These are phyloP conservation scores for Alectura lathami DNA, from an alignment of 2,113 vertebrate genomes.

Conservation along the genomic window DNA sequence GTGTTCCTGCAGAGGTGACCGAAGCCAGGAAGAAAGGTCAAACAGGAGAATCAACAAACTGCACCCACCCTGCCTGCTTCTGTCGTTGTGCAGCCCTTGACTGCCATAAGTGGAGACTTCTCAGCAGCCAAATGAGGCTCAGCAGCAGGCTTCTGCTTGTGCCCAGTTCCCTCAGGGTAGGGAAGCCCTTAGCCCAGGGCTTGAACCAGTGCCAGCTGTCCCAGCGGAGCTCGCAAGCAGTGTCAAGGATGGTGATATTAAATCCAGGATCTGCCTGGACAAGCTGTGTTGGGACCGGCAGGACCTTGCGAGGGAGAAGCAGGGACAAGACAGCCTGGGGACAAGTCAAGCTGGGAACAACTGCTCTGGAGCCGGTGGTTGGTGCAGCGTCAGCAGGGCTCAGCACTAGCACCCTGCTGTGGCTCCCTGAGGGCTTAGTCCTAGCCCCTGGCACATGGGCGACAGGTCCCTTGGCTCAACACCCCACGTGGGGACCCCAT, in stretches of 20 bases:
- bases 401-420: neutral
- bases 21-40: neutral
- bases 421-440: neutral
- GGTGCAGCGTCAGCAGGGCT: fast-evolving
- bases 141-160: neutral
- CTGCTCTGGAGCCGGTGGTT: neutral
- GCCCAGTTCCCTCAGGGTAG: neutral
- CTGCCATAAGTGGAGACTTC: neutral
- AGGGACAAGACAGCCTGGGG: neutral
- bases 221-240: neutral
- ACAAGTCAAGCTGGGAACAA: neutral
- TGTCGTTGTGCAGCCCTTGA: neutral
- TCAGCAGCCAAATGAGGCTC: neutral
- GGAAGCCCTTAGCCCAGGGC: neutral
- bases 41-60: neutral
- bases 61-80: neutral
- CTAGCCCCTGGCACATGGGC: too few species aligned
- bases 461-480: too few species aligned
- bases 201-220: neutral
- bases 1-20: neutral
- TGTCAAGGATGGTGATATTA: fast-evolving
- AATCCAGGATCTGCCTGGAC: neutral
- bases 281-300: neutral
- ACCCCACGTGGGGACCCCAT: neutral
- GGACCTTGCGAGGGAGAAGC: neutral